Evolutionary conservation across 2,113 vertebrate genomes (phyloP), one percentile per base, ranked within the genome.

Genomic region (Trematocara unimaculatum): DNA sequence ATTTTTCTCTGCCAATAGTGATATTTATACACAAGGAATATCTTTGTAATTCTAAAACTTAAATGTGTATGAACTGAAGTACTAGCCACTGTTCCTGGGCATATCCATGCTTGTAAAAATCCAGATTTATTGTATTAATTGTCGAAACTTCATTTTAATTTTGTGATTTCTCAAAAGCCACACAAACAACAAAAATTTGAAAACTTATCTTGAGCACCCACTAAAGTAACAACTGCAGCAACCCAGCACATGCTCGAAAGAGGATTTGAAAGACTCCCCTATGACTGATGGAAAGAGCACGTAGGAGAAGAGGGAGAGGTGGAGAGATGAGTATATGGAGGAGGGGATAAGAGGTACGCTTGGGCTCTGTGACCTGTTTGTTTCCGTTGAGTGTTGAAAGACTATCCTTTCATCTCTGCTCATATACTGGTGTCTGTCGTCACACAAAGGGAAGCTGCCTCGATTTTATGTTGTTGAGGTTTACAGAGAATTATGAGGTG

Each of bases 311-410:
- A 83, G 79, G 13, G 79, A 29, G 64, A 64, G 53, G 83, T 70
- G 62, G 74, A 81, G 84, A 78, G 87, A 81, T 4, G 62, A 56
- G 38, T 56, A 72, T n/a, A 49, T 33, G 38, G 70, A 58, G 42
- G 88, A 70, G 80, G 82, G 84, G 88, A 74, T 45, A 45, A 31
- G 23, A 91, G 82, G 54, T 82, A 84, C 5, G 55, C 84, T 87
- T 64, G 40, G 79, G 77, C 91, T 88, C 87, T 81, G 82, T 55
- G 62, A 85, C 72, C 72, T 90, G 92, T 96, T 94, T 95, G 91
- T 94, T 95, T 95, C 92, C 88, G 83, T 92, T 92, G 70, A 77
- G 88, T 40, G 90, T 87, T 90, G 91, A 93, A 90, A 94, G 89
- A 85, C 85, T 85, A 91, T 91, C 92, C 91, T 94, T 95, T 95